Conservation (phyloP, 2,888 invertebrate species). For the Pterobdella sp. region DNA sequence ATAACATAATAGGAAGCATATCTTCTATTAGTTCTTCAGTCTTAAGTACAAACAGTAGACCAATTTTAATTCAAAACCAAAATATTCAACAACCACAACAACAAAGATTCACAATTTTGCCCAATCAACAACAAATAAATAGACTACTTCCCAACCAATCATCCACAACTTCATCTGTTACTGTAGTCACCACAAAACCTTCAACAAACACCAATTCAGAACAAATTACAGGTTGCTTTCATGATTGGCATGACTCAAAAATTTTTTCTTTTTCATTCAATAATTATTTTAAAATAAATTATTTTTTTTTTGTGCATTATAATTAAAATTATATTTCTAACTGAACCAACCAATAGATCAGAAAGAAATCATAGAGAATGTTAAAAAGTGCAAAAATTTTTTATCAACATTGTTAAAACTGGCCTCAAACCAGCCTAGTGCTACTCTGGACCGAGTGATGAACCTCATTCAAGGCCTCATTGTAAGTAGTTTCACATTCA, state of each 20-base stretch:
- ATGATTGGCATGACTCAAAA: no score
- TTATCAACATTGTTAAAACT: constrained; percentile 87
- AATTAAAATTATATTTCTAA: no score
- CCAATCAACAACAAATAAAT: constrained; percentile 21
- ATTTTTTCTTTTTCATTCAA: no score
- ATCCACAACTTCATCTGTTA: background rate
- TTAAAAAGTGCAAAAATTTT: constrained; percentile 93
- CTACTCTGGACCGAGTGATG: constrained; percentile 82
- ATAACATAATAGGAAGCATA: background rate
- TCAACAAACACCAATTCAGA: background rate
- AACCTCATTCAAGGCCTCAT: constrained; percentile 90
- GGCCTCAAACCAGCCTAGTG: constrained; percentile 81
- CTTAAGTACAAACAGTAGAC: background rate
- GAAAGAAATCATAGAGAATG: constrained; percentile 45
- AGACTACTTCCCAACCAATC: constrained; percentile 1
- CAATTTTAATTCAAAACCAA: constrained; percentile 5
- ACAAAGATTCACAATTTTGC: background rate
- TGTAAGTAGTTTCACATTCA: no score
- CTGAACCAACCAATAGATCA: constrained; percentile 7
- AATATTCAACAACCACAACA: background rate
- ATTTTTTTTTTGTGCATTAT: no score
- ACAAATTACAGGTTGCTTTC: no score
- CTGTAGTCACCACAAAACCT: background rate
- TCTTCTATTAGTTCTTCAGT: background rate
- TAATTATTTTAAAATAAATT: no score